Evolutionary conservation across 2,888 invertebrate genomes (phyloP).

Genomic region (Hermodice carunculata): DNA sequence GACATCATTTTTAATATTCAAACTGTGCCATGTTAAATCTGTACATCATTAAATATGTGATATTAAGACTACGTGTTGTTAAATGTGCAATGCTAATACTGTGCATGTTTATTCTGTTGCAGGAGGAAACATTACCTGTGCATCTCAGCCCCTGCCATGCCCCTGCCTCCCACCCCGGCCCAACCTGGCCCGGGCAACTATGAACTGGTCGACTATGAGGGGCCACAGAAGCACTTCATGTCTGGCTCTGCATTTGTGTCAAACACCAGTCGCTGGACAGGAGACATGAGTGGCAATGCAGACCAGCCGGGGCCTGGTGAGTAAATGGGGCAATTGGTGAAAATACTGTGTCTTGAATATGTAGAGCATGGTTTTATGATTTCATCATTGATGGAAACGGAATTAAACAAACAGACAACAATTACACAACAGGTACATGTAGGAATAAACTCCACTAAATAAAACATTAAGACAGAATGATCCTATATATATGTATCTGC

Average conservation of each 20-base stretch:
- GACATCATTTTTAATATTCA: no score
- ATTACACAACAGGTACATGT: no score
- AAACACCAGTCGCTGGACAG: constrained; percentile 64
- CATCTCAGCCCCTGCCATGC: constrained; percentile 69
- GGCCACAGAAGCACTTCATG: constrained; percentile 66
- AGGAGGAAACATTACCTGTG: constrained; percentile 69
- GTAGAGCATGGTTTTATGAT: no score
- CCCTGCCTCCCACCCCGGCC: constrained; percentile 61
- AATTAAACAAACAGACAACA: no score
- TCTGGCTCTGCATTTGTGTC: constrained; percentile 67
- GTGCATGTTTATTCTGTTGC: constrained; percentile 34
- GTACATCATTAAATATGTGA: background rate
- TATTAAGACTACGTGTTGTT: background rate
- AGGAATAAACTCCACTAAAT: no score
- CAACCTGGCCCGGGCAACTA: constrained; percentile 66
- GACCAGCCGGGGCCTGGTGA: constrained; percentile 64
- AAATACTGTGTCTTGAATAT: no score
- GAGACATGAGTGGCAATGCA: constrained; percentile 29
- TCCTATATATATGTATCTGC: no score
- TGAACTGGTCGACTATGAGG: constrained; percentile 62
- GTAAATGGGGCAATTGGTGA: constrained; percentile 16
- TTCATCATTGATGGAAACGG: no score
- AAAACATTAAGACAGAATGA: no score
- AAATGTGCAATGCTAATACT: no score
- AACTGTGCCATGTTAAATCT: background rate